A percentile compares a stretch with the other conserved stretches of the same genome.
Evolutionary conservation across 2,113 vertebrate genomes (phyloP).

Genomic region (Melanostigma gelatinosum): DNA sequence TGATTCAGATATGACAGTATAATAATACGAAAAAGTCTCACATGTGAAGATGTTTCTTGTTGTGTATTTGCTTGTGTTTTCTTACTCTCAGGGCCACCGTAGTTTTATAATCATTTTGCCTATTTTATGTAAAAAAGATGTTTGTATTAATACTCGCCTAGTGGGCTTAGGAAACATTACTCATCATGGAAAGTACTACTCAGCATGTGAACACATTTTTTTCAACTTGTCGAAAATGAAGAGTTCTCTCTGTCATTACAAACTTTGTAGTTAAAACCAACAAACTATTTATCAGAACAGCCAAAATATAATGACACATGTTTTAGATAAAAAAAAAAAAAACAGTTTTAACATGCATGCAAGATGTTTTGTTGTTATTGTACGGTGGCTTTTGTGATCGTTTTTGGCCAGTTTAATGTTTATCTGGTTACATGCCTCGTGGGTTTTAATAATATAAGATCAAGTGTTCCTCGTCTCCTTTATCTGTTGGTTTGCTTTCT

Average conservation of each 20-base stretch:
- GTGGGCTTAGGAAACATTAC: background rate
- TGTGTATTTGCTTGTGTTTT: background rate
- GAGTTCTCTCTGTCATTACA: background rate
- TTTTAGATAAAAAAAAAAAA: background rate
- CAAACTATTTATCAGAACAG: background rate
- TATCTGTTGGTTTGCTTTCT: background rate
- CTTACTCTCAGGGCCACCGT: background rate
- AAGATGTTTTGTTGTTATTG: background rate
- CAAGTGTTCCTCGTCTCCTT: background rate
- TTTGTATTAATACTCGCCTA: background rate
- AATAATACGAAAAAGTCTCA: background rate
- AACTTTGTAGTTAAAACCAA: background rate
- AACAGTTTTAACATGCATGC: too few species aligned
- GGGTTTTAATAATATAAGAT: background rate
- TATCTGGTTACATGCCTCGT: background rate
- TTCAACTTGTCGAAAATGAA: background rate
- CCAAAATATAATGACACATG: background rate
- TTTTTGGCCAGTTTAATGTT: background rate
- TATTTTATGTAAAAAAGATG: background rate
- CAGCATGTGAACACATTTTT: background rate
- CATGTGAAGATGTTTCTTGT: background rate
- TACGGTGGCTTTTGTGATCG: background rate
- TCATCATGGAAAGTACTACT: background rate
- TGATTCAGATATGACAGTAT: background rate
- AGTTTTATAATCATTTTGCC: background rate